A percentile compares a stretch with the other conserved stretches of the same genome.
Conservation (phyloP, 2,797 vertebrate genomes). For the Catamblyrhynchus diadema region DNA sequence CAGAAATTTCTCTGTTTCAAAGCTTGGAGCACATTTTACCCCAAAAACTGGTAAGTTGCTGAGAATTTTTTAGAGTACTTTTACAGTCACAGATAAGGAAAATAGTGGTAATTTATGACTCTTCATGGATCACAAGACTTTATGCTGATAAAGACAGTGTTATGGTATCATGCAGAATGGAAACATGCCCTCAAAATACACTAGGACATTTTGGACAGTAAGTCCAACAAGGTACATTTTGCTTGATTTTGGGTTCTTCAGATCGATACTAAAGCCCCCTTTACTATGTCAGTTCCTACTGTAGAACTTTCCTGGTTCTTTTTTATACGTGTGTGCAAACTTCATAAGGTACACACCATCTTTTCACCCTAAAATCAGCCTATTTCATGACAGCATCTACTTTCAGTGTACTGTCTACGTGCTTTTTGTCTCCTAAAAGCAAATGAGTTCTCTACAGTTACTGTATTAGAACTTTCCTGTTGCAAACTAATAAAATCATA, state of each 20-base stretch:
- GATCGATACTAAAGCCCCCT: background rate
- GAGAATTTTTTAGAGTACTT: background rate
- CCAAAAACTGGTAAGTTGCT: background rate
- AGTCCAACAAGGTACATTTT: background rate
- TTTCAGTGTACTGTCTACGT: background rate
- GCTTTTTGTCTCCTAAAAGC: background rate
- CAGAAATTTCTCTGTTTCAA: background rate
- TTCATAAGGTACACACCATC: background rate
- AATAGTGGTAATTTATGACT: background rate
- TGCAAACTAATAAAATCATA: background rate
- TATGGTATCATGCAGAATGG: background rate
- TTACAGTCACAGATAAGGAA: background rate
- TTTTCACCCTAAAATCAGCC: background rate
- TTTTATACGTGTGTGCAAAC: background rate
- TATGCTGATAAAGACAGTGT: background rate
- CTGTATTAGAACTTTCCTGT: background rate
- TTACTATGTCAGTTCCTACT: background rate
- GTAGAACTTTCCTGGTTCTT: background rate
- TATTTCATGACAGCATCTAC: background rate
- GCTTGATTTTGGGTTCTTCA: background rate
- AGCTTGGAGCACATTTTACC: background rate
- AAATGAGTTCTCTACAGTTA: background rate
- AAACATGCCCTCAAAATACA: background rate
- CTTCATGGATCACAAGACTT: background rate
- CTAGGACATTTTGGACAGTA: background rate